Base-by-base conservation (phyloP, 2,888 invertebrate genomes). In the Diarsia mendica region DNA sequence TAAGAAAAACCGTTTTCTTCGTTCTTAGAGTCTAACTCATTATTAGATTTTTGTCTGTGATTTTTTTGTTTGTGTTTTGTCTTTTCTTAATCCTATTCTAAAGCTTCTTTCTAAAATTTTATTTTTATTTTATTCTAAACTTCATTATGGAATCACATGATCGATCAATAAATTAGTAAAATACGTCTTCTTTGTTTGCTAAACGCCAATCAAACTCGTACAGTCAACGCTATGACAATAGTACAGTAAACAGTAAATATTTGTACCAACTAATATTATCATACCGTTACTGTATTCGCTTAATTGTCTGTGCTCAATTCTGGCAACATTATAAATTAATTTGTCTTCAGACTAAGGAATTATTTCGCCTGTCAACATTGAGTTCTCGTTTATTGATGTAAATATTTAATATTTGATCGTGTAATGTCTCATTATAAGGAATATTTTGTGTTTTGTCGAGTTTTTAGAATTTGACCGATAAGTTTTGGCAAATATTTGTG, bases 351-450 rank as follows among this genome's bases (percentile, higher is more conserved):
- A 89, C 93, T 95, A 93, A 94, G 91, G 93, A 92, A 93, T 94
- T 95, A 94, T 95, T 95, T 92, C 93, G 90, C 89, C 83, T 88
- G 93, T 90, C 93, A 94, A 95, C 93, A 95, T 89, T 86, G 88
- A 86, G 87, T 86, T 85, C 86, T 89, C 90, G 90, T 94, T 94
- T 94, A 92, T 93, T 90, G 91, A 86, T 86, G 93, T 89, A 94
- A 95, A 95, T 93, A 94, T 94, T 93, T 89, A 92, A 90, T 93
- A 90, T 95, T 95, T 94, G 93, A 91, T 91, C 90, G 86, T 90
- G 88, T 92, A 85, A 82, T 87, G 82, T 82, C 68, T 83, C 69
- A 76, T 86, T 77, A 86, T 75, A 77, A 80, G 68, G 69, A 70
- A 69, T 77, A 75, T 82, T 80, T 48, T 39, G 39, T 77, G 63